Conservation (phyloP, 2,113 vertebrate genomes). For the Chloroceryle aenea region DNA sequence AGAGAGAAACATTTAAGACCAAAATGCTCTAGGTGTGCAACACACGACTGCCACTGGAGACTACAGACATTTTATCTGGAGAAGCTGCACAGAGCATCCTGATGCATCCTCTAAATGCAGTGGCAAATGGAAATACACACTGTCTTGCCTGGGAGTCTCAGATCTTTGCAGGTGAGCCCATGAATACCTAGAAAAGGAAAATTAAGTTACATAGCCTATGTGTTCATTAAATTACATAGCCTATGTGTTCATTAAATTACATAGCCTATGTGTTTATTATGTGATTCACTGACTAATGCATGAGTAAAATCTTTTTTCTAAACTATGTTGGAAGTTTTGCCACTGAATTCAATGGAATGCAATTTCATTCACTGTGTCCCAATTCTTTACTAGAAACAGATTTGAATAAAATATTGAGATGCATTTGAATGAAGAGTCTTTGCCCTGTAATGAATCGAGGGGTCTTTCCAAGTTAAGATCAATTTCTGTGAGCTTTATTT, state of each 20-base stretch:
- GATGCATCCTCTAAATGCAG: not conserved
- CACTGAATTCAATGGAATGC: not conserved
- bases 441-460: not conserved
- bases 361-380: not conserved
- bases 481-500: not conserved
- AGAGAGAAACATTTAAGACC: not conserved
- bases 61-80: not conserved
- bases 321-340: not conserved
- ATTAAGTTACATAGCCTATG: not conserved
- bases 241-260: not conserved
- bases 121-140: not conserved
- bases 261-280: not conserved
- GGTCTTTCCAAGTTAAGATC: not conserved
- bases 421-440: not conserved
- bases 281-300: not conserved
- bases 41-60: not conserved
- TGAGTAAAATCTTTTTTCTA: not conserved
- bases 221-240: not conserved
- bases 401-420: not conserved
- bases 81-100: not conserved
- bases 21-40: not conserved
- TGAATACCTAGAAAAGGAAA: not conserved
- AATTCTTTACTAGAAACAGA: not conserved
- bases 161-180: not conserved
- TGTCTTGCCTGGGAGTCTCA: not conserved